Base-by-base conservation (phyloP, 2,797 vertebrate species). In the Melanotaenia nigrans region DNA sequence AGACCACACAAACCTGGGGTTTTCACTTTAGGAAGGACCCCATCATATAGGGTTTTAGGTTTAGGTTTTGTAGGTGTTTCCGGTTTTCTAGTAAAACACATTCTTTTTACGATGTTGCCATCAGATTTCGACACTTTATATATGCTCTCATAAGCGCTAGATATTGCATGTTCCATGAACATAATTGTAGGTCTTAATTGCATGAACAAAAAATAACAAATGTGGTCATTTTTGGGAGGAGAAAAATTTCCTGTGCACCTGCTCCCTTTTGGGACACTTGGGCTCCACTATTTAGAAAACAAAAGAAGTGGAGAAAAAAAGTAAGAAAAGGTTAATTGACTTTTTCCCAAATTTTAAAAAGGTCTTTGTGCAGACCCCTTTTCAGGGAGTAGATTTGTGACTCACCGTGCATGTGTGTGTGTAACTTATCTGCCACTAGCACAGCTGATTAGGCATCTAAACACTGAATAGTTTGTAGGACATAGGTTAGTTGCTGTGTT, bases 401-500 rank as follows among this genome's bases (percentile, higher is more conserved):
- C 8, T 47, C 38, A 16, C 20, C 72, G 68, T 67, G 59, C 62
- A 72, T 68, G 51, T 75, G 68, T 49, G 38, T 78, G 72, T 71
- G 36, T 38, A 35, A 35, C 33, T 35, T 35, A 8, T 35, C 47
- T 87, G 84, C 87, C 81, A 67, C 84, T 30, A 82, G 78, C 35
- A 10, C 35, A 35, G 30, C 30, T 30, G 30, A 30, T 30, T 30
- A 30, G 30, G 30, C 35, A 35, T 35, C 35, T 8, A 35, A 35
- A 35, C 35, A 35, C 10, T 35, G 83, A 84, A 80, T 71, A 40
- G 38, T 40, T 14, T 16, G 73, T 66, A 73, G 82, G 85, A 77
- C 71, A 61, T 57, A 78, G 42, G 65, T 79, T 81, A 84, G 77
- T 72, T 70, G 28, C 73, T 36, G n/a, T 76, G 68, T 74, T 83